Percentiles rank a stretch among this genome's conserved stretches.
Evolutionary conservation across 1,140 invertebrate genomes (phyloP).

Genomic region (Pseudomyrmex dendroicus): DNA sequence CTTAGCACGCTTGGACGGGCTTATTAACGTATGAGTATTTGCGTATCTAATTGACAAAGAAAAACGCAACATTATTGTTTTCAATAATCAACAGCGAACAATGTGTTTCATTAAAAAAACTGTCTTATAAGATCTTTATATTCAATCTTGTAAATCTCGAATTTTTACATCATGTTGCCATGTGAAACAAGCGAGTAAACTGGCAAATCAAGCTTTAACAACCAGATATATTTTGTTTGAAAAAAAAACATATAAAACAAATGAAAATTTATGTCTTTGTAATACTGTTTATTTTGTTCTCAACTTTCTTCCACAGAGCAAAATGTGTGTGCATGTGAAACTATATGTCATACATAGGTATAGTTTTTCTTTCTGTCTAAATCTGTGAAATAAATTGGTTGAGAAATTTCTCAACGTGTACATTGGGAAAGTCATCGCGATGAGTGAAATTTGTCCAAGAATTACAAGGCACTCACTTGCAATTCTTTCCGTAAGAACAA

Average conservation of each 20-base stretch:
- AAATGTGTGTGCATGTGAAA: no score
- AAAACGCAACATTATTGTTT: conserved; percentile 48
- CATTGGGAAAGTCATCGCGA: neutral
- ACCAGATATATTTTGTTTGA: neutral
- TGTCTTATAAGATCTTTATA: neutral
- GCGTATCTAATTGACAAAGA: conserved; percentile 86
- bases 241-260: neutral
- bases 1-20: conserved; percentile 90
- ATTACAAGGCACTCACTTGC: conserved; percentile 85
- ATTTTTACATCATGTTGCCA: no score
- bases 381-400: neutral
- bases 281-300: neutral
- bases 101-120: neutral
- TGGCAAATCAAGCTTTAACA: neutral
- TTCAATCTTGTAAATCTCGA: no score
- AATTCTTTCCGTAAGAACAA: conserved; percentile 91
- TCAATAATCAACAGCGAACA: neutral
- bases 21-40: conserved; percentile 89
- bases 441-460: neutral
- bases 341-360: no score
- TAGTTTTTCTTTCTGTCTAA: no score
- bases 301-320: neutral
- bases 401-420: no score
- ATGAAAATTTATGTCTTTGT: neutral
- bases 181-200: neutral